Percentiles rank a stretch among this genome's conserved stretches.
Conservation (phyloP, 2,888 invertebrate species). For the Branchinecta sandiegonensis region DNA sequence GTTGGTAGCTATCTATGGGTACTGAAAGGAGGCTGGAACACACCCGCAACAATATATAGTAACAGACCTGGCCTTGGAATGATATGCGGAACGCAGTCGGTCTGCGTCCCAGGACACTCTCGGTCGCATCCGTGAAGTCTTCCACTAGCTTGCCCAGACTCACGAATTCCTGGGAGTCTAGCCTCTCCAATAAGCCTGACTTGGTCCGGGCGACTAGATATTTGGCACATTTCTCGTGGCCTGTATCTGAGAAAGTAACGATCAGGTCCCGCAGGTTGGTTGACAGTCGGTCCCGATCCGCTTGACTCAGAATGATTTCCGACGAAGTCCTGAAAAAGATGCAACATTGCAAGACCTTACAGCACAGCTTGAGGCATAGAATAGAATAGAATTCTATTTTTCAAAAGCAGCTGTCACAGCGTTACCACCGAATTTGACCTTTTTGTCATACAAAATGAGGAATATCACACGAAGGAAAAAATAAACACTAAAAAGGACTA, state of each 20-base stretch:
- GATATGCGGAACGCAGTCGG: conserved; percentile 67
- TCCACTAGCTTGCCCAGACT: conserved; percentile 61
- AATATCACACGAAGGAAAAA: too few relatives aligned
- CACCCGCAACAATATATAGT: too few relatives aligned
- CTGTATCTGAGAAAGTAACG: conserved; percentile 70
- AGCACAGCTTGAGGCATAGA: too few relatives aligned
- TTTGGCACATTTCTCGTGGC: conserved; percentile 81
- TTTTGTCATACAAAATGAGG: too few relatives aligned
- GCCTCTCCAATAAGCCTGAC: conserved; percentile 44
- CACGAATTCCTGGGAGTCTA: conserved; percentile 61
- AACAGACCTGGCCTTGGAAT: conserved; percentile 46
- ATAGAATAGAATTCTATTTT: too few relatives aligned
- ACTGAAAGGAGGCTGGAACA: too few relatives aligned
- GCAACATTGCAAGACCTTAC: too few relatives aligned
- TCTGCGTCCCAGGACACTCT: conserved; percentile 53
- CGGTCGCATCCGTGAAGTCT: conserved; percentile 58
- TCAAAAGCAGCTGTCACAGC: too few relatives aligned
- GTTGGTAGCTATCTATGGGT: too few relatives aligned
- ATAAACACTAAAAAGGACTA: too few relatives aligned
- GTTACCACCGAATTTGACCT: too few relatives aligned
- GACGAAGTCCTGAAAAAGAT: conserved; percentile 36
- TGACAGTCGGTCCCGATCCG: conserved; percentile 42
- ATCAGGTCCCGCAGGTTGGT: conserved; percentile 56
- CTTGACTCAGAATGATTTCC: conserved; percentile 45
- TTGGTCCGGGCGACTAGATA: conserved; percentile 50